Evolutionary conservation across 2,113 vertebrate genomes (phyloP).

Genomic region (Grantiella picta): DNA sequence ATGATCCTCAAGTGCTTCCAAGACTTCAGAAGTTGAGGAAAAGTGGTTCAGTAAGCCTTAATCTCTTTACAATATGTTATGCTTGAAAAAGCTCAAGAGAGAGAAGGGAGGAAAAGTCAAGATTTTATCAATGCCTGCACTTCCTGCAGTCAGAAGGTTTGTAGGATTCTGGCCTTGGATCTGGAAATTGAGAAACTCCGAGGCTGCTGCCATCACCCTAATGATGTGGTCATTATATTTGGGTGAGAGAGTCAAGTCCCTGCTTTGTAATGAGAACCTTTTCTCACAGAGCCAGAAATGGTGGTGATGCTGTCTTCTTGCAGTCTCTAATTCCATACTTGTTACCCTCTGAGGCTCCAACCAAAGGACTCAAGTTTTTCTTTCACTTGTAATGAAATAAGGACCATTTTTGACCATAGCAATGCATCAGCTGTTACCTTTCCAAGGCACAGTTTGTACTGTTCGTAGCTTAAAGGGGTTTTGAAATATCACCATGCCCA

Average conservation of each 20-base stretch:
- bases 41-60: neutral
- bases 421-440: neutral
- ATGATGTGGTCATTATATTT: neutral
- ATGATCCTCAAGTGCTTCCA: neutral
- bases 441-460: neutral
- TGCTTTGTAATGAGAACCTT: neutral
- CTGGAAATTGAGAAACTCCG: neutral
- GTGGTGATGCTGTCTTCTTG: neutral
- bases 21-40: neutral
- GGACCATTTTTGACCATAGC: neutral
- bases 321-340: accelerated
- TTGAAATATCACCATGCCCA: neutral
- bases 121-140: neutral
- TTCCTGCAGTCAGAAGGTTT: neutral
- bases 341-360: neutral
- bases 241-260: neutral
- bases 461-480: neutral
- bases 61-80: neutral
- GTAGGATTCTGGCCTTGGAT: neutral
- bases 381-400: neutral
- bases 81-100: neutral
- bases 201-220: neutral
- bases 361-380: neutral
- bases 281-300: neutral
- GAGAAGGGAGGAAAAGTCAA: neutral